Evolutionary conservation across 2,888 invertebrate species (phyloP), one percentile per base, ranked within the genome.

Genomic region (Gari tellinella): DNA sequence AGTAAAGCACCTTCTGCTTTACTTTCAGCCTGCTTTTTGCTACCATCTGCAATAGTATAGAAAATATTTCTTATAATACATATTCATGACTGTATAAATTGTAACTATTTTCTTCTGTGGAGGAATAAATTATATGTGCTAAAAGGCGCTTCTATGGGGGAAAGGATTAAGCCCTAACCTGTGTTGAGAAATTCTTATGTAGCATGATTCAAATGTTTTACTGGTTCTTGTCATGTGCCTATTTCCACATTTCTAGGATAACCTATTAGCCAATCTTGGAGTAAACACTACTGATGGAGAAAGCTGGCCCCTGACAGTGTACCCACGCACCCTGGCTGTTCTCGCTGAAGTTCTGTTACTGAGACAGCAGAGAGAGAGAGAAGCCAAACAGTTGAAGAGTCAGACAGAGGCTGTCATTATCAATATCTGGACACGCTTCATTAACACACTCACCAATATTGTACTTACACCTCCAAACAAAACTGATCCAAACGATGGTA

Each of bases 401-500:
- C 97, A 97, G 87, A 96, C 97, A 84, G 98, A 98, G 93, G 95
- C 96, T 37, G 95, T 96, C 26, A 97, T 97, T 82, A 95, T 97
- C 45, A 95, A 96, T 57, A 97, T 98, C 90, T 98, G 98, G 97
- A 96, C 96, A 91, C 94, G 97, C 89, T 94, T 98, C 19, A 95
- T 98, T 12, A 96, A 96, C 87, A 97, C 97, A 0, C 93, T 99
- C 65, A 96, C 96, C 5, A 96, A 97, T 89, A 96, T 96, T 85
- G 96, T 97, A 10, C 93, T 95, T 81, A 95, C 95, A 64, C 73
- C 80, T 79, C 86, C 85, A 53, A 84, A 75, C 62, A 86, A 84
- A 57, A 76, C 81, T 21, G 89, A 88, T 49, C 80, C 81, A 21
- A 85, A 85, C 80, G 89, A 90, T 79, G 89, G 90, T 90, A 76